Evolutionary conservation across 2,113 vertebrate species (phyloP).

Genomic region (Fukomys damarensis): DNA sequence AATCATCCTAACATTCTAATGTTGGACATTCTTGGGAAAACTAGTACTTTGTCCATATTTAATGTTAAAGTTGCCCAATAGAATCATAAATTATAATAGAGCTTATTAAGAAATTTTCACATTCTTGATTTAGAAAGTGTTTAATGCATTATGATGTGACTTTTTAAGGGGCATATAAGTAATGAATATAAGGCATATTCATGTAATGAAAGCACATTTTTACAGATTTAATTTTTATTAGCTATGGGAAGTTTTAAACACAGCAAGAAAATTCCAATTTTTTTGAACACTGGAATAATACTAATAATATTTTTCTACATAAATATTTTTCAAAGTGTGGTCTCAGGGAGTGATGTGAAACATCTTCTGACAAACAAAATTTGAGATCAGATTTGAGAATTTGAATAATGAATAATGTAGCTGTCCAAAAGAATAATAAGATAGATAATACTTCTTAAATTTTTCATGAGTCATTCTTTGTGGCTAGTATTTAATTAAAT

Average conservation of each 20-base stretch:
- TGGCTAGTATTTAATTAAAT: background rate
- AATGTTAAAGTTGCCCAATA: conserved; percentile 42
- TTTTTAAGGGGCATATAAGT: background rate
- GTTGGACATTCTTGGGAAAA: conserved; percentile 53
- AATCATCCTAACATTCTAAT: conserved; percentile 69
- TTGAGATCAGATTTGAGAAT: background rate
- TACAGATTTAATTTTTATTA: background rate
- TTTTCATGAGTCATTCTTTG: background rate
- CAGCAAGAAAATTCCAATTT: background rate
- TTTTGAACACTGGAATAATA: background rate
- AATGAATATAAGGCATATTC: background rate
- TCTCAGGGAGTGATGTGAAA: background rate
- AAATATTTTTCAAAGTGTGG: background rate
- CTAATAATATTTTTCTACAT: background rate
- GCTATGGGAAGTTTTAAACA: background rate
- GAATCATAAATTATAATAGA: background rate
- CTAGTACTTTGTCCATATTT: conserved; percentile 45
- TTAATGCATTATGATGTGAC: background rate
- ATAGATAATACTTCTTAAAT: background rate
- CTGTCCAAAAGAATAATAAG: background rate
- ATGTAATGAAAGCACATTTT: background rate
- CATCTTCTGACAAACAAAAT: background rate
- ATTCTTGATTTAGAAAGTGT: background rate
- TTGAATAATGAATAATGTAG: background rate
- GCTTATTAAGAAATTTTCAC: background rate